A percentile compares a stretch with the other conserved stretches of the same genome.
phyloP scores from a whole-genome alignment of 2,888 invertebrate genomes.

The Ephialtes manifestator region DNA sequence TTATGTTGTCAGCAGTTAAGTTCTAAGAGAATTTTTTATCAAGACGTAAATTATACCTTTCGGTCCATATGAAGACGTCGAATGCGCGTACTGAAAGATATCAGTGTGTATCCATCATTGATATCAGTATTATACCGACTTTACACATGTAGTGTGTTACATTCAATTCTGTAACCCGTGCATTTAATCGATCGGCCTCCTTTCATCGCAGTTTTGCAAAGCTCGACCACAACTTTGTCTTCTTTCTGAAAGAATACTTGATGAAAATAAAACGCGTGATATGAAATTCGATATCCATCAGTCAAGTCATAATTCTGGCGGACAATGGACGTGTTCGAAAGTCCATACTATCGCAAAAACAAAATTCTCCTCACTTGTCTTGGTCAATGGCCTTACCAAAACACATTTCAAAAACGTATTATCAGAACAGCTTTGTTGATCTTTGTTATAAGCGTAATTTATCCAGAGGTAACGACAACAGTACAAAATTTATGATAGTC shows the following conservation, averaged over 20 bases:
- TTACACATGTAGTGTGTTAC: too few relatives aligned
- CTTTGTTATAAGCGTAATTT: conserved; percentile 31
- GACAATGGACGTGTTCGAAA: conserved; percentile 63
- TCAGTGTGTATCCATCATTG: too few relatives aligned
- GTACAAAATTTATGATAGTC: neutral
- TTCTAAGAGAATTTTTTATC: neutral
- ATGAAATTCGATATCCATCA: neutral
- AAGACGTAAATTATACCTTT: neutral
- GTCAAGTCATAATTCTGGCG: neutral
- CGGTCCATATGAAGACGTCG: neutral
- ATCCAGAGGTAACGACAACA: conserved; percentile 40
- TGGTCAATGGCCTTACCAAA: conserved; percentile 66
- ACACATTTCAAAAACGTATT: conserved; percentile 36
- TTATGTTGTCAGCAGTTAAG: neutral
- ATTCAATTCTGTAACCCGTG: too few relatives aligned
- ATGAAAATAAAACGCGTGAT: conserved; percentile 3
- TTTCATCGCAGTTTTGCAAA: too few relatives aligned
- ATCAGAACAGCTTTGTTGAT: conserved; percentile 24
- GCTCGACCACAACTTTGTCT: too few relatives aligned
- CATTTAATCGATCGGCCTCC: too few relatives aligned
- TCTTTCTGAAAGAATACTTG: conserved; percentile 32
- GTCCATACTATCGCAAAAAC: conserved; percentile 58
- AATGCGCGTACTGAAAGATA: too few relatives aligned
- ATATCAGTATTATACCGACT: too few relatives aligned
- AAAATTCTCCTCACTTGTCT: conserved; percentile 58